Evolutionary conservation across 2,797 vertebrate species (phyloP).

Genomic region (Mormyrops boulengeri): DNA sequence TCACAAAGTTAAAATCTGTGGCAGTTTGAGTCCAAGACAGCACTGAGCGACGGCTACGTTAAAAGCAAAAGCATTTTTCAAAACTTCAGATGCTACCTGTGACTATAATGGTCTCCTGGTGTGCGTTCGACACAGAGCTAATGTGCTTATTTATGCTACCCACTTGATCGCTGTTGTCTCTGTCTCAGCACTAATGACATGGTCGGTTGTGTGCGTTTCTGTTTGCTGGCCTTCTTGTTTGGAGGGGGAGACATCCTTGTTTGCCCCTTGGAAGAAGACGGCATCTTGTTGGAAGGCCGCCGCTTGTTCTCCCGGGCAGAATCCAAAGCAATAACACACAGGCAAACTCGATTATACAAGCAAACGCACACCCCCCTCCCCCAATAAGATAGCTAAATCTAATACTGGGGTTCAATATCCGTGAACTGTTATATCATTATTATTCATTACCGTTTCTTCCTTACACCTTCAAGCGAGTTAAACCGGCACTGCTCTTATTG

Average conservation of each 20-base stretch:
- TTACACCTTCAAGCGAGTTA: conserved; percentile 48
- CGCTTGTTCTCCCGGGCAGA: conserved; percentile 60
- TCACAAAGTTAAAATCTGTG: not conserved
- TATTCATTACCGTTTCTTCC: conserved; percentile 66
- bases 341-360: conserved; percentile 63
- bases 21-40: not conserved
- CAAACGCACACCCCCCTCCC: conserved; percentile 45
- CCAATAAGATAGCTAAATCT: conserved; percentile 61
- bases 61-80: conserved; percentile 5
- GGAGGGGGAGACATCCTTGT: conserved; percentile 16
- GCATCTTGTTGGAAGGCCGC: conserved; percentile 26
- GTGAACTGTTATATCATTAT: conserved; percentile 66
- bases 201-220: not conserved
- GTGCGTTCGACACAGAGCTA: not conserved
- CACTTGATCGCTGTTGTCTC: conserved; percentile 14
- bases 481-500: conserved; percentile 44
- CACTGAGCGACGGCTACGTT: not conserved
- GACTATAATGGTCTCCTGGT: conserved; percentile 6
- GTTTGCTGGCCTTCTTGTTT: conserved; percentile 22
- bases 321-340: conserved; percentile 61
- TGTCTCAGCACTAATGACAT: conserved; percentile 4
- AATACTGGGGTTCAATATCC: conserved; percentile 68
- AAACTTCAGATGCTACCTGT: not conserved
- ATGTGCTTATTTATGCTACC: conserved; percentile 5
- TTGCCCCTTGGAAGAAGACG: conserved; percentile 21